Conservation (phyloP, 2,888 invertebrate species). For the Tenthredo mesomela region DNA sequence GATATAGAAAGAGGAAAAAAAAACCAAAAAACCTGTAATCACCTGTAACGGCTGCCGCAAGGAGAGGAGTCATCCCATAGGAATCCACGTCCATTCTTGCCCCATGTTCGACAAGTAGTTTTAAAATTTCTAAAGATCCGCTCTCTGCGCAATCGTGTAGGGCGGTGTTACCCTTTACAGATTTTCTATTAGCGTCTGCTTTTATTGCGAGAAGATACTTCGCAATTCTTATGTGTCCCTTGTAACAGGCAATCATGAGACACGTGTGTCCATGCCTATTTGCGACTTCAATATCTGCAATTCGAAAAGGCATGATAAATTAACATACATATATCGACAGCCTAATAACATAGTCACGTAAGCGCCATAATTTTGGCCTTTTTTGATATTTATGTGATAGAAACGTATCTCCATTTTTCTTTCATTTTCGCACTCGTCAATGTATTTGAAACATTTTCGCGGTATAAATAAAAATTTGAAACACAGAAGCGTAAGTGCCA, state of each 20-base stretch:
- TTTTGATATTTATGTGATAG: too few relatives aligned
- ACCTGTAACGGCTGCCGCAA: slow-evolving; percentile 93
- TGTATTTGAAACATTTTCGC: too few relatives aligned
- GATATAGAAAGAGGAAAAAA: background rate
- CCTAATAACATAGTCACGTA: too few relatives aligned
- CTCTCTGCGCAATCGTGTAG: slow-evolving; percentile 98
- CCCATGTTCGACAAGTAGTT: slow-evolving; percentile 91
- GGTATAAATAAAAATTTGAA: too few relatives aligned
- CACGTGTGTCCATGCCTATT: slow-evolving; percentile 98
- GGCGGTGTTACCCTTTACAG: slow-evolving; percentile 97
- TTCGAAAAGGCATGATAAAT: slow-evolving; percentile 43
- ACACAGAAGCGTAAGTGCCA: too few relatives aligned
- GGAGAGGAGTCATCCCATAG: slow-evolving; percentile 96
- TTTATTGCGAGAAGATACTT: slow-evolving; percentile 91
- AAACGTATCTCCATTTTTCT: too few relatives aligned
- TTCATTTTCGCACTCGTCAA: too few relatives aligned
- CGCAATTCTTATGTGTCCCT: slow-evolving; percentile 95
- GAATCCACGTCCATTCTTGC: slow-evolving; percentile 97
- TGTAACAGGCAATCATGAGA: slow-evolving; percentile 98
- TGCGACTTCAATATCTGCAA: slow-evolving; percentile 95
- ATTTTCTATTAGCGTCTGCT: slow-evolving; percentile 96
- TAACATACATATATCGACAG: background rate
- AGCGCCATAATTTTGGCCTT: too few relatives aligned
- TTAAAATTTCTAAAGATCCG: slow-evolving; percentile 94
- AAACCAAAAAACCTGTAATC: background rate